phyloP scores from a whole-genome alignment of 2,113 vertebrate species.

The Charadrius vociferus region DNA sequence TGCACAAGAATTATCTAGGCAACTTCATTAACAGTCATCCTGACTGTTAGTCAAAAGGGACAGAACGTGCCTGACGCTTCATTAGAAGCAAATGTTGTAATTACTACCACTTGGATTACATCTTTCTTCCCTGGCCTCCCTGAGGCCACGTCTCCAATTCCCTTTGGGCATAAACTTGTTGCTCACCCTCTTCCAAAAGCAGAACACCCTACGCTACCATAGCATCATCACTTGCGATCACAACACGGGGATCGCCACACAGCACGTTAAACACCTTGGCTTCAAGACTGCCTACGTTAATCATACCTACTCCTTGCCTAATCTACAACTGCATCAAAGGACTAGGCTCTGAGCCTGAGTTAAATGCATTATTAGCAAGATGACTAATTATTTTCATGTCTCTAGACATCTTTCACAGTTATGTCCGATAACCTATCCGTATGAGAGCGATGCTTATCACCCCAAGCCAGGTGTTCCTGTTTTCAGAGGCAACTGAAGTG shows the following conservation, averaged over 20 bases:
- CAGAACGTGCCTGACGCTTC: neutral
- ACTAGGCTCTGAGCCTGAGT: neutral
- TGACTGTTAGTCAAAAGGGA: neutral
- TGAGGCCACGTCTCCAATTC: neutral
- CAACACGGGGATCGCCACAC: neutral
- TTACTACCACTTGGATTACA: neutral
- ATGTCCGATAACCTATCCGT: neutral
- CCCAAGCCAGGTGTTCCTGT: neutral
- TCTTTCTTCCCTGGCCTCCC: neutral
- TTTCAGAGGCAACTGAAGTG: neutral
- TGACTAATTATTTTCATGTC: neutral
- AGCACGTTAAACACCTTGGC: neutral
- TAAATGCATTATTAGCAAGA: neutral
- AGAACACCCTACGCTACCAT: accelerated
- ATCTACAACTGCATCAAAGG: neutral
- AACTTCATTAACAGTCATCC: neutral
- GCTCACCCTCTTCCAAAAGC: neutral
- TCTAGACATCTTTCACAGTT: neutral
- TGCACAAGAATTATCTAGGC: neutral
- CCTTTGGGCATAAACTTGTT: neutral
- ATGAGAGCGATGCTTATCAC: neutral
- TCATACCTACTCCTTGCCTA: neutral
- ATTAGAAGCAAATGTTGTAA: neutral
- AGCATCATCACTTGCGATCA: neutral
- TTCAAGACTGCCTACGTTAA: neutral